Evolutionary conservation across 2,797 vertebrate species (phyloP).

Genomic region (Notolabrus celidotus): DNA sequence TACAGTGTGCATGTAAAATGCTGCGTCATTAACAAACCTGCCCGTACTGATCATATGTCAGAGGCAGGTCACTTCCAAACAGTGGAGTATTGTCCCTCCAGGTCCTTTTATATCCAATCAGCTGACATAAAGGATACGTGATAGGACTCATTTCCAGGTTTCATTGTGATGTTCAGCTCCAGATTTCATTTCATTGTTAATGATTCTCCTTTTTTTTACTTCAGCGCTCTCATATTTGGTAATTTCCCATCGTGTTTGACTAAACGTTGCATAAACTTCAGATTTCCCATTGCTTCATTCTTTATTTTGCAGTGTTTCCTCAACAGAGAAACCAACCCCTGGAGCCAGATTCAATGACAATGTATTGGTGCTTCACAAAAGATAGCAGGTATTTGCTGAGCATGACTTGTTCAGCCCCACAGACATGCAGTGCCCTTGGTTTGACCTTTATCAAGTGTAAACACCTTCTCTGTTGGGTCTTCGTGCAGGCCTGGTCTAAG

Average conservation of each 20-base stretch:
- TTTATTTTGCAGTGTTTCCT: conserved; percentile 40
- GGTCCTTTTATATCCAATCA: neutral
- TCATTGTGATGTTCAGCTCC: neutral
- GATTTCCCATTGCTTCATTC: neutral
- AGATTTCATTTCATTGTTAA: neutral
- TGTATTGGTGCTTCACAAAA: conserved; percentile 52
- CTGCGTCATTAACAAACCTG: neutral
- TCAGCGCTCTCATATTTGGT: neutral
- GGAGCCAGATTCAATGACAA: neutral
- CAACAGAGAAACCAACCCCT: conserved; percentile 4
- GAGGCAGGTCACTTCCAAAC: conserved; percentile 5
- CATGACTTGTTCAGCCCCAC: conserved; percentile 24
- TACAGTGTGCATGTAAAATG: neutral
- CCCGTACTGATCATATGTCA: conserved; percentile 30
- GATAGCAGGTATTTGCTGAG: conserved; percentile 68
- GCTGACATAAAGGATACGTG: neutral
- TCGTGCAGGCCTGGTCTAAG: neutral
- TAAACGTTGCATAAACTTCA: conserved; percentile 3
- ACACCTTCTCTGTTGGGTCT: conserved; percentile 34
- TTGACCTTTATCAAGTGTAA: conserved; percentile 53
- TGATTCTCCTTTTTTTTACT: neutral
- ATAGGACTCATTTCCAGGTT: neutral
- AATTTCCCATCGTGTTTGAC: neutral
- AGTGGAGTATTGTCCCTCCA: conserved; percentile 14
- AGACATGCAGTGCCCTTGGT: conserved; percentile 1